A percentile compares a stretch with the other conserved stretches of the same genome.
Conservation (phyloP, 2,113 vertebrate species). For the Uria aalge region DNA sequence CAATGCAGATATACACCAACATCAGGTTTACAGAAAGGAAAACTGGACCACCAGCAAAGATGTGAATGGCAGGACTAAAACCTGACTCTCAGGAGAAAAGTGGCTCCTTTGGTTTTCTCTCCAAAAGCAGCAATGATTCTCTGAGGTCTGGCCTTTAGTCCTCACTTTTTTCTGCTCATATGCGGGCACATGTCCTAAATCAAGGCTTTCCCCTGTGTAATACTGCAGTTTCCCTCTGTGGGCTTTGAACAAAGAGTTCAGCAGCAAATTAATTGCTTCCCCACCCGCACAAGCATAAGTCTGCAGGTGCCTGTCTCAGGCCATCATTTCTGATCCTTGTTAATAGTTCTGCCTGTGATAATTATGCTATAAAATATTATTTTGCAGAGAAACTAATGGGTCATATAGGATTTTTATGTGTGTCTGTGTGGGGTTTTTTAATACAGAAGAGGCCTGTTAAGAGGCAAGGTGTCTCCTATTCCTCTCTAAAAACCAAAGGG, state of each 20-base stretch:
- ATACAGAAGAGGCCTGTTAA: background rate
- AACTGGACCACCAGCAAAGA: background rate
- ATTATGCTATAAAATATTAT: background rate
- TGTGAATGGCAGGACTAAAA: background rate
- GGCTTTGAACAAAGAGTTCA: background rate
- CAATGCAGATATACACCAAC: background rate
- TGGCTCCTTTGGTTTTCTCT: background rate
- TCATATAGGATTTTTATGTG: background rate
- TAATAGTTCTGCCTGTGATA: background rate
- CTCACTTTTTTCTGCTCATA: rapidly evolving
- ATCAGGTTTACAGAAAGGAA: background rate
- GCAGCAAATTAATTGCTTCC: background rate
- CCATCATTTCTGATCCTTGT: background rate
- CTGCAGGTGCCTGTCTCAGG: background rate
- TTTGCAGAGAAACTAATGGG: background rate
- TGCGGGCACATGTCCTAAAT: background rate
- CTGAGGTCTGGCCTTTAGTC: background rate
- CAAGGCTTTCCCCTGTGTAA: background rate
- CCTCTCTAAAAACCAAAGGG: background rate
- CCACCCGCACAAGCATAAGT: background rate
- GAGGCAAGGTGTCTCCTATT: background rate
- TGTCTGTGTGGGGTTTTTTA: background rate
- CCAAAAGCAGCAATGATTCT: background rate
- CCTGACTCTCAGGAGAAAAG: background rate
- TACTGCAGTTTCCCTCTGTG: background rate